Evolutionary conservation across 2,113 vertebrate genomes (phyloP), one percentile per base, ranked within the genome.

Genomic region (Centropristis striata): DNA sequence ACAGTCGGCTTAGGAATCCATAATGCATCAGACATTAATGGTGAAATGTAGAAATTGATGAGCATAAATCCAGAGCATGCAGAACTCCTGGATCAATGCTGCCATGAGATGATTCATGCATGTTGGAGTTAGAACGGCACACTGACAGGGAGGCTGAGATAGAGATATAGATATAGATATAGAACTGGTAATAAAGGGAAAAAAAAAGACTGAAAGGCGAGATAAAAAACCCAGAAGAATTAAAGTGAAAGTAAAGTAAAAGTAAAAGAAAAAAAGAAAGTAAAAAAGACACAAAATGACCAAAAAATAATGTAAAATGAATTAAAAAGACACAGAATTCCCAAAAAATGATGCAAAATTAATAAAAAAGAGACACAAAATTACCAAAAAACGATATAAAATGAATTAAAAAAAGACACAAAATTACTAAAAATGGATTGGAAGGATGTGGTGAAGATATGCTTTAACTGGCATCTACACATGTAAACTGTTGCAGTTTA

Each of bases 31-130:
- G 27, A 10, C 32, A 49, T 51, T 54, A 0, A 41, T 7, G 44
- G 2, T 46, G 21, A 54, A 46, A 51, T 23, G 12, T 10, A 36
- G 2, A 49, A 47, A 50, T 0, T 21, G 42, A 55, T 28, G 21
- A 70, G 71, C 71, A 75, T 80, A 64, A 61, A 78, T 64, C 50
- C 67, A 64, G 14, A 5, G 13, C 70, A 58, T 59, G 36, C 69
- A 72, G 9, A 37, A 36, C 28, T 5, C 20, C 25, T 49, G 50
- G 54, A 64, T 75, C 50, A 55, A 36, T 68, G 79, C 41, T 65
- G 39, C 20, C 36, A n/a, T 70, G 10, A 37, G 60, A 32, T 21
- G 7, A 73, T 47, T 53, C 41, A 50, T 75, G 72, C 83, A 80
- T 55, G 58, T 14, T 42, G 51, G 21, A 75, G 41, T 71, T 77